Evolutionary conservation across 2,888 invertebrate genomes (phyloP), one percentile per base, ranked within the genome.

Genomic region (Adelognathus sp.): DNA sequence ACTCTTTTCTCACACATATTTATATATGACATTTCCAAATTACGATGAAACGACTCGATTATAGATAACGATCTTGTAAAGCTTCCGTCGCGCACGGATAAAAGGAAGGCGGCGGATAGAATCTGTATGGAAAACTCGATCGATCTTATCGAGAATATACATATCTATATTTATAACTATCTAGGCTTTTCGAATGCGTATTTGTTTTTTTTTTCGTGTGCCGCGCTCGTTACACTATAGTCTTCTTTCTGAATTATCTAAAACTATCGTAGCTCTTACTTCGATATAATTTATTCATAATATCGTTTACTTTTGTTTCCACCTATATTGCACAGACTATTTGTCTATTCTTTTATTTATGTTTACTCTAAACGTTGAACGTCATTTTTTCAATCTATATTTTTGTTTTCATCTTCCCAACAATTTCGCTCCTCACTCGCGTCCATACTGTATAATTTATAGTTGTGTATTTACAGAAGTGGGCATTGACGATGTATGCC

Each of bases 121-220:
- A 71, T 79, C 46, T 79, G 75, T 71, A 71, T 79, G 74, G 67
- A 75, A 79, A 79, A 79, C 66, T 66, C 54, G 54, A 79, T 79
- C 71, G 71, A 70, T 46, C 21, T 66, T 75, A 71, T 75, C 61
- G 67, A 61, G 46, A 67, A 50, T 63, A 56, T 56, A 63, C 39
- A 70, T 50, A 50, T 71, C 36, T 52, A 31, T 46, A 9, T 44
- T 11, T 41, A 52, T 64, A 56, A 24, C 52, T 58, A 79, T 64
- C 76, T 86, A 85, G 79, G 82, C 82, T 74, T 81, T 75, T 24
- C 33, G 64, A 78, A 70, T 70, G 76, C 66, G 66, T 63, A 64
- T 73, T 46, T 18, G 74, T 74, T 70, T 52, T 63, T 46, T 18
- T 76, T 74, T 70, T 52, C 67, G 33, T n/a, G 70, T 70, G 73